Percentiles rank a stretch among this genome's conserved stretches.
Evolutionary conservation across 2,797 vertebrate species (phyloP).

Genomic region (Balearica regulorum): DNA sequence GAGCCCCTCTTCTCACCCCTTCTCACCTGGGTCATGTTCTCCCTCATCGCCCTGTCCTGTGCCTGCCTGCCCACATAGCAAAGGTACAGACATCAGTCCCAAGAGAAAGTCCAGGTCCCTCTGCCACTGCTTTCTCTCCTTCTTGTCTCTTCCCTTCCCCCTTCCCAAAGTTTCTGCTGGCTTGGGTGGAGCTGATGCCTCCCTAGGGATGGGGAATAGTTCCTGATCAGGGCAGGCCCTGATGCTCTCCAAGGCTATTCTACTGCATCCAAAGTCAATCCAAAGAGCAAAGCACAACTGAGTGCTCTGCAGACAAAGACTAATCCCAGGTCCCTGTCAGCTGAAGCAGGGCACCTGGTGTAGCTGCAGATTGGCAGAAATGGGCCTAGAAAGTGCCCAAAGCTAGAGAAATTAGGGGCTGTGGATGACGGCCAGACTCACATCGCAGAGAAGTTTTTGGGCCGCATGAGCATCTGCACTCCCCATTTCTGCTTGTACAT

Average conservation of each 20-base stretch:
- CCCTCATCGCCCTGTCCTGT: not conserved
- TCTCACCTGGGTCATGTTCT: not conserved
- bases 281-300: not conserved
- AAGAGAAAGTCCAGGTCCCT: not conserved
- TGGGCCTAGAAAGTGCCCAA: not conserved
- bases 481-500: not conserved
- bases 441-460: not conserved
- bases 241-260: rapidly evolving
- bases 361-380: not conserved
- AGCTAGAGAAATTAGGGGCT: not conserved
- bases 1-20: not conserved
- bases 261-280: not conserved
- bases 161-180: not conserved
- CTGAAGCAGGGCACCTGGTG: not conserved
- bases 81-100: rapidly evolving
- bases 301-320: not conserved
- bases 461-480: not conserved
- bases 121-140: not conserved
- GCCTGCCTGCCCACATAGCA: not conserved
- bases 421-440: not conserved
- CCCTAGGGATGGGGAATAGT: rapidly evolving
- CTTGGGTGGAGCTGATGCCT: not conserved
- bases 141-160: not conserved
- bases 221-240: not conserved
- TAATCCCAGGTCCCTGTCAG: not conserved